Conservation (phyloP, 1,140 invertebrate genomes). For the Babylonia areolata region DNA sequence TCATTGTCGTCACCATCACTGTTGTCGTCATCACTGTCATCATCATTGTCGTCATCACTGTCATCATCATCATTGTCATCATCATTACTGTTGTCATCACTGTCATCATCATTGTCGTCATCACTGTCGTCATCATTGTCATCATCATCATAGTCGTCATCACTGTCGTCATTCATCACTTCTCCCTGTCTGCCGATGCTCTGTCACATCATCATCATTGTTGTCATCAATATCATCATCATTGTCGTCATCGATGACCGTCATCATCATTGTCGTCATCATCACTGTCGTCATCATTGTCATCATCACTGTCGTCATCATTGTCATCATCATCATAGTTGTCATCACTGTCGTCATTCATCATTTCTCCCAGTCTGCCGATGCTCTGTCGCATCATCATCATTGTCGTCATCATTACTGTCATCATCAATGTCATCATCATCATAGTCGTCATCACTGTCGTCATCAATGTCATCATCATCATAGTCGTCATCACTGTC, state of each 20-base stretch:
- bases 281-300: neutral
- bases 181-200: too few relatives aligned
- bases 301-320: too few relatives aligned
- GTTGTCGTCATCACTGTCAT: neutral
- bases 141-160: neutral
- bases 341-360: neutral
- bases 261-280: neutral
- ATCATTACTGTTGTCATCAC: neutral
- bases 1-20: neutral
- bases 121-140: neutral
- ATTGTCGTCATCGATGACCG: neutral
- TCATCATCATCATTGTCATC: neutral
- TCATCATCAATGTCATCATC: neutral
- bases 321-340: neutral
- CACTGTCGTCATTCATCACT: neutral
- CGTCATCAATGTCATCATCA: neutral
- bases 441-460: too few relatives aligned
- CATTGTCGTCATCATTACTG: neutral
- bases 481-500: neutral
- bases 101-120: constrained; percentile 6
- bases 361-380: too few relatives aligned
- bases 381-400: too few relatives aligned
- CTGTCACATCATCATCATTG: neutral
- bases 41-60: too few relatives aligned
- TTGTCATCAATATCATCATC: neutral